phyloP scores from a whole-genome alignment of 2,888 invertebrate species.

The Epsilonema sp. region DNA sequence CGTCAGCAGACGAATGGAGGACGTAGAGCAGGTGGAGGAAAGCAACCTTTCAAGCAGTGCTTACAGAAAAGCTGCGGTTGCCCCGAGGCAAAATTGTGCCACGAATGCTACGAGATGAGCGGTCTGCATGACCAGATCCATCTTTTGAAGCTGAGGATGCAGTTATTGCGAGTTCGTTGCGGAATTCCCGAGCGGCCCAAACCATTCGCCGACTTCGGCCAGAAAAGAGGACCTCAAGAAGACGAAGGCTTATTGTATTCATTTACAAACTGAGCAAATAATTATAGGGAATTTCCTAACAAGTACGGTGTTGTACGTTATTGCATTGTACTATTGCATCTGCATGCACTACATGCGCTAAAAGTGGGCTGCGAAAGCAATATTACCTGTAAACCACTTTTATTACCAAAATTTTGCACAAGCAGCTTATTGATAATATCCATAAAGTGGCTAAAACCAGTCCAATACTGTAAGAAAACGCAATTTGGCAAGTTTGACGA shows the following conservation, averaged over 20 bases:
- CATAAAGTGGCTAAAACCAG: too few relatives aligned
- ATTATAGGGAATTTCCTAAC: too few relatives aligned
- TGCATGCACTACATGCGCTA: too few relatives aligned
- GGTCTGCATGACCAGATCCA: conserved; percentile 4
- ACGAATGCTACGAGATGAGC: conserved; percentile 4
- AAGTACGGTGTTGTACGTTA: too few relatives aligned
- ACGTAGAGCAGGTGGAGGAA: background rate
- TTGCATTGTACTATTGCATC: too few relatives aligned
- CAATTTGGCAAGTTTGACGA: too few relatives aligned
- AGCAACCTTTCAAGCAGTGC: background rate
- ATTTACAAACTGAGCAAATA: background rate
- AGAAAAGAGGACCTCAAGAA: background rate
- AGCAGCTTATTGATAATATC: too few relatives aligned
- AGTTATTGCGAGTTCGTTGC: background rate
- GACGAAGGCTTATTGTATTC: background rate
- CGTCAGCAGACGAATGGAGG: background rate
- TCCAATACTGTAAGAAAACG: too few relatives aligned
- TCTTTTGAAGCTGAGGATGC: background rate
- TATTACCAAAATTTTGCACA: too few relatives aligned
- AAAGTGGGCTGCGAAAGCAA: too few relatives aligned
- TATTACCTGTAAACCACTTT: too few relatives aligned
- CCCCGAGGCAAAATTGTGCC: conserved; percentile 1
- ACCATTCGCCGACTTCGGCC: too few relatives aligned
- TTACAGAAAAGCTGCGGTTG: background rate
- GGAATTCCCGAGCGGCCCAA: background rate